Evolutionary conservation across 2,113 vertebrate species (phyloP).

Genomic region (Nesoenas mayeri): DNA sequence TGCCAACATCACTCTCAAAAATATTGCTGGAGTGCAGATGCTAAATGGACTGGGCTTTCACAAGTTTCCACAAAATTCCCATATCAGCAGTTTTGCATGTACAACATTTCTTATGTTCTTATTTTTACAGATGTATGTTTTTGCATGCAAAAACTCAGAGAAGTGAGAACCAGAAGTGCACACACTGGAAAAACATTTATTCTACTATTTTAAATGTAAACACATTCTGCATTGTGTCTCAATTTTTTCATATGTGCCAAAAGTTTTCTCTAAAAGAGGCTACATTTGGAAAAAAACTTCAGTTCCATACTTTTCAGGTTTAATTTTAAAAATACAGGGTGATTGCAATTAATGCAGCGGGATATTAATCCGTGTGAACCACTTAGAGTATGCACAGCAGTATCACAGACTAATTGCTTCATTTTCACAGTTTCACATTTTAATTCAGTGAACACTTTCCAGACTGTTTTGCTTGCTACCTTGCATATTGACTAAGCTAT

Average conservation of each 20-base stretch:
- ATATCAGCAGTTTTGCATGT: accelerated
- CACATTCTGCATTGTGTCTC: not conserved
- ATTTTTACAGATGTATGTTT: not conserved
- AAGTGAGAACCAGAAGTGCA: not conserved
- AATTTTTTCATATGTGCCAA: not conserved
- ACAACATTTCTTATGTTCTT: not conserved
- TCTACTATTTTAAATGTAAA: not conserved
- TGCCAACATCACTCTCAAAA: not conserved
- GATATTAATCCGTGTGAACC: not conserved
- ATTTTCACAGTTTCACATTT: not conserved
- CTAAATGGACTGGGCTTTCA: not conserved
- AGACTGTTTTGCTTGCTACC: not conserved
- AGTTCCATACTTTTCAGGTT: not conserved
- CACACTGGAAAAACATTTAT: not conserved
- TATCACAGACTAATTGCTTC: not conserved
- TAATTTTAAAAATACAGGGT: not conserved
- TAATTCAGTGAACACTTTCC: not conserved
- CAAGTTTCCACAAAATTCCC: not conserved
- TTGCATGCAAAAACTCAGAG: not conserved
- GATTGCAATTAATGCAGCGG: not conserved
- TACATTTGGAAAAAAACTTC: not conserved
- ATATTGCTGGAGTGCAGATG: not conserved
- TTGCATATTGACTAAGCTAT: not conserved
- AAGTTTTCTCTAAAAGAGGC: not conserved
- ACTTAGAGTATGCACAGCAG: not conserved